These are phyloP conservation scores for Syngnathus rostellatus DNA, from an alignment of 2,797 vertebrate genomes.

Conservation along the genomic window DNA sequence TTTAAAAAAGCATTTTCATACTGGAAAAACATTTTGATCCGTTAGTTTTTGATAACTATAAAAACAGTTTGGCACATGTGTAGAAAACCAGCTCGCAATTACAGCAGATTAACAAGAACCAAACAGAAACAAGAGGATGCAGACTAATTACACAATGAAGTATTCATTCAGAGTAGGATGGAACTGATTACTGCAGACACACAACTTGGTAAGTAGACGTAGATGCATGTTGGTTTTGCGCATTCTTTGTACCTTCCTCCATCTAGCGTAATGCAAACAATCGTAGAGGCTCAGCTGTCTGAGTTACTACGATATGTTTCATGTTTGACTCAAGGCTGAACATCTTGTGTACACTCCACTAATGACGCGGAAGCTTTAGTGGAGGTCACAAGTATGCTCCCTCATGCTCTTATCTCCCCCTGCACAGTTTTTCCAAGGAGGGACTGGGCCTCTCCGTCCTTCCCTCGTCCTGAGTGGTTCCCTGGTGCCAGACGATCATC, in stretches of 20 bases:
- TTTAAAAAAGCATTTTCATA: too few species aligned
- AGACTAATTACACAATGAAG: not conserved
- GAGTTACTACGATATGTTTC: constrained; percentile 31
- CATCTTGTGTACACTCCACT: constrained; percentile 45
- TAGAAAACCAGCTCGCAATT: too few species aligned
- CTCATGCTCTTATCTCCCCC: constrained; percentile 50
- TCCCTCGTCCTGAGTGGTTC: constrained; percentile 65
- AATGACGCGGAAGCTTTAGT: constrained; percentile 26
- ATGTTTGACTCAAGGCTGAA: constrained; percentile 33
- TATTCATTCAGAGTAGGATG: not conserved
- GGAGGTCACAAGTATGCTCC: constrained; percentile 52
- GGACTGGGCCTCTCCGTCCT: constrained; percentile 64
- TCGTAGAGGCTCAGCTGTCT: constrained; percentile 19
- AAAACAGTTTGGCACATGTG: too few species aligned
- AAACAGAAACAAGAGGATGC: not conserved
- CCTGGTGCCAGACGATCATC: constrained; percentile 62
- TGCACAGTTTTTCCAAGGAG: constrained; percentile 69
- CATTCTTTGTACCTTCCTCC: constrained; percentile 2
- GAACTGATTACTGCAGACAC: not conserved
- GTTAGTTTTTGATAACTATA: too few species aligned
- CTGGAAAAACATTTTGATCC: too few species aligned
- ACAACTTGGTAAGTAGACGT: not conserved
- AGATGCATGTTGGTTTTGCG: not conserved
- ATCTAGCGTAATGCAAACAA: not conserved
- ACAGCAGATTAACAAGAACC: not conserved